phyloP scores from a whole-genome alignment of 2,113 vertebrate genomes.

The Megaceryle maxima region DNA sequence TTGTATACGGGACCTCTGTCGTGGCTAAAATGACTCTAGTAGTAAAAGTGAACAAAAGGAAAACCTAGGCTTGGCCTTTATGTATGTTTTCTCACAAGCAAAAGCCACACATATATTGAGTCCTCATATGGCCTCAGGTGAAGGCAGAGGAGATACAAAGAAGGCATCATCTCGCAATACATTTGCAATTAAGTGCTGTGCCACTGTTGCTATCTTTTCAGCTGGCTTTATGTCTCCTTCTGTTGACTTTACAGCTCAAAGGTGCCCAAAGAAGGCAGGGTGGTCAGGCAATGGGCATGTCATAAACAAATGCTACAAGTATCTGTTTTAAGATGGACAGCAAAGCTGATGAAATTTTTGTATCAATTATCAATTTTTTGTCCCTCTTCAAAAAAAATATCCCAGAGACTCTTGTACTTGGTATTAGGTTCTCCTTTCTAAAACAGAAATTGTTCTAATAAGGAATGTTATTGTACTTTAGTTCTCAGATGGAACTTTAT shows the following conservation, averaged over 20 bases:
- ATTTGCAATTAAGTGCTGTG: background rate
- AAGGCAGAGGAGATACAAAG: background rate
- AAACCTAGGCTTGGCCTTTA: background rate
- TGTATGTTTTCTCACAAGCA: background rate
- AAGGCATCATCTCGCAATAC: background rate
- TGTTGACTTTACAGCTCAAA: background rate
- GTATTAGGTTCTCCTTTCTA: background rate
- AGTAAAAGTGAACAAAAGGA: background rate
- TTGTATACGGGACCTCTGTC: background rate
- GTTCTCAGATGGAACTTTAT: conserved; percentile 50
- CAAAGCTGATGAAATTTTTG: background rate
- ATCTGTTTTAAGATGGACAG: background rate
- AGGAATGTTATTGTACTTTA: conserved; percentile 31
- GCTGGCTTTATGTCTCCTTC: background rate
- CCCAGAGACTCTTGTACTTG: background rate
- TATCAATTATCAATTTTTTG: background rate
- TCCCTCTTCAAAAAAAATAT: background rate
- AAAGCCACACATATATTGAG: background rate
- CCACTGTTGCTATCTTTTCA: background rate
- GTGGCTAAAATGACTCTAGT: background rate
- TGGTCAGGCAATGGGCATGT: background rate
- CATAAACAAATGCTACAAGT: background rate
- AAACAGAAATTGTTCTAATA: conserved; percentile 30
- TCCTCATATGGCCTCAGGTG: background rate
- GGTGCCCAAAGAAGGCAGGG: background rate